phyloP scores from a whole-genome alignment of 2,797 vertebrate genomes.

The Sebastes minor region DNA sequence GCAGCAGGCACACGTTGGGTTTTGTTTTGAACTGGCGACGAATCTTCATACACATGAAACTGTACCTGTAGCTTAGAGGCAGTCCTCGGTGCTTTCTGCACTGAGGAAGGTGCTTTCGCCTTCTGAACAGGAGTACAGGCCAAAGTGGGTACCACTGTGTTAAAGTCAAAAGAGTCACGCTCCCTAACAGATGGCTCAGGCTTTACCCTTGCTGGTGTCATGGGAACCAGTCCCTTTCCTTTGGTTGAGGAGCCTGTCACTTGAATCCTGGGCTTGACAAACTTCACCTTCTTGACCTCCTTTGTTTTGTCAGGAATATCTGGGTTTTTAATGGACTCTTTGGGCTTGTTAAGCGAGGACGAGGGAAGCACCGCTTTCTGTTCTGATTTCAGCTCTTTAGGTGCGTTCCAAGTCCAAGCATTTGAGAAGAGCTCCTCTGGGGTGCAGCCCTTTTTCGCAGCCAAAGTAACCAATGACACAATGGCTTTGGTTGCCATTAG shows the following conservation, averaged over 20 bases:
- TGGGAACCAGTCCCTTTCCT: constrained; percentile 56
- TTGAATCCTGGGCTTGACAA: constrained; percentile 47
- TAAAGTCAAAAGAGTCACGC: constrained; percentile 58
- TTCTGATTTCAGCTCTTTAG: constrained; percentile 35
- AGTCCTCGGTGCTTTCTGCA: constrained; percentile 50
- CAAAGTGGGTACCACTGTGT: constrained; percentile 68
- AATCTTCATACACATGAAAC: constrained; percentile 89
- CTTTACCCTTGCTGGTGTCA: constrained; percentile 61
- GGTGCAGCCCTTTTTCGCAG: constrained; percentile 64
- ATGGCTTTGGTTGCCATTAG: constrained; percentile 84
- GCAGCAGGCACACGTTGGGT: constrained; percentile 81
- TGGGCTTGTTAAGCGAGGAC: constrained; percentile 61
- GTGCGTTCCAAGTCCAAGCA: constrained; percentile 83
- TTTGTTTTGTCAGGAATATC: constrained; percentile 39
- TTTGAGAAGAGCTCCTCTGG: constrained; percentile 79
- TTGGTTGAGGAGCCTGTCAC: constrained; percentile 41
- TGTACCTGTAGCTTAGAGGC: constrained; percentile 53
- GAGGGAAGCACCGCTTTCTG: constrained; percentile 30
- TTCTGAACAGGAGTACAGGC: constrained; percentile 78
- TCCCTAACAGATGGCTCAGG: constrained; percentile 30
- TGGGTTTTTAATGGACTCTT: constrained; percentile 54
- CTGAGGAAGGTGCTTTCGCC: constrained; percentile 10
- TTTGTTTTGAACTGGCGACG: constrained; percentile 65
- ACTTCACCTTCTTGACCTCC: constrained; percentile 56
- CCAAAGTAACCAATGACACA: constrained; percentile 71